Evolutionary conservation across 2,797 vertebrate species (phyloP).

Genomic region (Gadopsis marmoratus): DNA sequence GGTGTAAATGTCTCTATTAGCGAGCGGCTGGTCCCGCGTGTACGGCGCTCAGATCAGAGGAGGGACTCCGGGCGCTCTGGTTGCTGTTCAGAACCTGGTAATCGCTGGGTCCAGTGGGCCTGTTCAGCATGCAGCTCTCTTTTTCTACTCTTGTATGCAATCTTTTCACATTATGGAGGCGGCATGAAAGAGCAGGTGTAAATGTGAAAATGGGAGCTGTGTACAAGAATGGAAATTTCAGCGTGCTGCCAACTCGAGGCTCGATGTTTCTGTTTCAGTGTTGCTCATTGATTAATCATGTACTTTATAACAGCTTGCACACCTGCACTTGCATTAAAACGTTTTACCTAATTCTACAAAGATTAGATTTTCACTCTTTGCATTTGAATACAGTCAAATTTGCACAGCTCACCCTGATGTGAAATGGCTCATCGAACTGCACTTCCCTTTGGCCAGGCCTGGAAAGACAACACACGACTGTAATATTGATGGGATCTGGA

Average conservation of each 20-base stretch:
- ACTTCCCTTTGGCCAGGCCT: constrained; percentile 18
- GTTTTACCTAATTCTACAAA: neutral
- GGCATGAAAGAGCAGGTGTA: constrained; percentile 53
- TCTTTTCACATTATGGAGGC: constrained; percentile 62
- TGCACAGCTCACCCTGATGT: constrained; percentile 24
- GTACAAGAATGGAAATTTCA: constrained; percentile 25
- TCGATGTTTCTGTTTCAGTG: constrained; percentile 15
- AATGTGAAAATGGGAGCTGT: constrained; percentile 28
- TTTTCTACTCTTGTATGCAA: constrained; percentile 56
- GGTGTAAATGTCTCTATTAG: constrained; percentile 99
- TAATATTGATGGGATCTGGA: constrained; percentile 49
- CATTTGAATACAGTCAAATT: constrained; percentile 3
- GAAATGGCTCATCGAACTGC: constrained; percentile 20
- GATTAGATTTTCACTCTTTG: neutral
- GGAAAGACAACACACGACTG: constrained; percentile 44
- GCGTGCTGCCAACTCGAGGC: constrained; percentile 21
- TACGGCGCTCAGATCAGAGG: constrained; percentile 84
- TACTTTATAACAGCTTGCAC: constrained; percentile 2
- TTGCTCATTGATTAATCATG: constrained; percentile 20
- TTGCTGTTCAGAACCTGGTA: constrained; percentile 78
- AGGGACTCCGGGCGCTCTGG: constrained; percentile 89
- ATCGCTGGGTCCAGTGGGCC: constrained; percentile 77
- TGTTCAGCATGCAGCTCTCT: constrained; percentile 62
- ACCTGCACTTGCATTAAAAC: neutral
- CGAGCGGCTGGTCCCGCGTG: constrained; percentile 76